Conservation (phyloP, 2,113 vertebrate species). For the Dromaius novaehollandiae region DNA sequence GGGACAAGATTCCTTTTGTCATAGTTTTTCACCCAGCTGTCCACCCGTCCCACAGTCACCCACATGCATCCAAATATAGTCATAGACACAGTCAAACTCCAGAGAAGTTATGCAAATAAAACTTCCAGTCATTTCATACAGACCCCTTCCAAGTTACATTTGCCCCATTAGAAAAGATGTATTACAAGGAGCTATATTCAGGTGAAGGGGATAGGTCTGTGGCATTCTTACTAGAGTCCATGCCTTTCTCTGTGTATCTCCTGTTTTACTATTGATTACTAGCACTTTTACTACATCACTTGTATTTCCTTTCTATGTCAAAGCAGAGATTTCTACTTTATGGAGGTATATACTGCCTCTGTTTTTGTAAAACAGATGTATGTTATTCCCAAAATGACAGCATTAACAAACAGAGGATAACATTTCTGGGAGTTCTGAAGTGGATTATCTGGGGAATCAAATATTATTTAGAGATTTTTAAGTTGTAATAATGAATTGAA, state of each 20-base stretch:
- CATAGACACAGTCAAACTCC: not conserved
- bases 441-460: not conserved
- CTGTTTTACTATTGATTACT: not conserved
- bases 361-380: not conserved
- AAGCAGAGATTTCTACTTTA: conserved; percentile 1
- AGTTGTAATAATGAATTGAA: not conserved
- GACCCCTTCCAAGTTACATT: conserved; percentile 30
- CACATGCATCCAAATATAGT: conserved; percentile 48
- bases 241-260: not conserved
- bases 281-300: not conserved
- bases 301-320: not conserved
- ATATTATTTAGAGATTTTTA: not conserved
- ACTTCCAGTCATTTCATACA: conserved; percentile 13
- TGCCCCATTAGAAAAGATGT: not conserved
- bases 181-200: not conserved
- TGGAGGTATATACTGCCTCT: not conserved
- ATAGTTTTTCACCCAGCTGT: conserved; percentile 62
- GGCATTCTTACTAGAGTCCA: not conserved
- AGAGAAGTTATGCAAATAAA: conserved; percentile 25
- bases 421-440: not conserved
- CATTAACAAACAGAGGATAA: not conserved
- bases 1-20: conserved; percentile 55
- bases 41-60: conserved; percentile 25
- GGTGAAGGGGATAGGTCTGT: not conserved
- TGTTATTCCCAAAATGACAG: not conserved